Evolutionary conservation across 2,797 vertebrate species (phyloP), one percentile per base, ranked within the genome.

Genomic region (Argentina silus): DNA sequence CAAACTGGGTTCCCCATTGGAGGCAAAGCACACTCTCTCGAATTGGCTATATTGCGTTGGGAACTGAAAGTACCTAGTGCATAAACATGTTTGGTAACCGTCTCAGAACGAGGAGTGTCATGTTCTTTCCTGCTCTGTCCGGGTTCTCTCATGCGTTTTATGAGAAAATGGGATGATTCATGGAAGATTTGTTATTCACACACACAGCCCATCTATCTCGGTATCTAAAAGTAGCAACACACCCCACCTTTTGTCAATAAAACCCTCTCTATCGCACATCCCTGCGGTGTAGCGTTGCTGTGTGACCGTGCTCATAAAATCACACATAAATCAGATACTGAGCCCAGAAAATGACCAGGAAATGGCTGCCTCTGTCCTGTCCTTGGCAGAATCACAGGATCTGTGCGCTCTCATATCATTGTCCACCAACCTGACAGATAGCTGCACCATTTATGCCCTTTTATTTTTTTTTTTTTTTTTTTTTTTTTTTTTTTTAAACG

Each of bases 161-260:
- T 85, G 85, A 90, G 86, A 90, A 90, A 70, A 86, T 70, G 76
- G 81, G 82, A 82, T 91, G 86, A 93, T 89, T 93, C 88, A 92
- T 83, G 75, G 77, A 73, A 79, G 81, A 81, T 78, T 75, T 81
- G 79, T 83, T 88, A 89, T 90, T 92, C 85, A 69, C 84, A 82
- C 61, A 70, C 75, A 69, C 72, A 67, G 75, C 85, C 86, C 74
- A 85, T 85, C 85, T 78, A 70, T 79, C 62, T 51, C 21, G 60
- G 78, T 63, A 75, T 86, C 86, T 90, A 87, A 91, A 91, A 88
- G 86, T 87, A 88, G 87, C 86, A 85, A 77, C 75, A 79, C 75
- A 51, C 72, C 72, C 69, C 80, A 70, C 73, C 71, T 90, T 36
- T 84, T 81, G 71, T 87, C 90, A 90, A 84, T 88, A 90, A 84